phyloP scores from a whole-genome alignment of 2,888 invertebrate species.

The Tromatobia lineatoria region DNA sequence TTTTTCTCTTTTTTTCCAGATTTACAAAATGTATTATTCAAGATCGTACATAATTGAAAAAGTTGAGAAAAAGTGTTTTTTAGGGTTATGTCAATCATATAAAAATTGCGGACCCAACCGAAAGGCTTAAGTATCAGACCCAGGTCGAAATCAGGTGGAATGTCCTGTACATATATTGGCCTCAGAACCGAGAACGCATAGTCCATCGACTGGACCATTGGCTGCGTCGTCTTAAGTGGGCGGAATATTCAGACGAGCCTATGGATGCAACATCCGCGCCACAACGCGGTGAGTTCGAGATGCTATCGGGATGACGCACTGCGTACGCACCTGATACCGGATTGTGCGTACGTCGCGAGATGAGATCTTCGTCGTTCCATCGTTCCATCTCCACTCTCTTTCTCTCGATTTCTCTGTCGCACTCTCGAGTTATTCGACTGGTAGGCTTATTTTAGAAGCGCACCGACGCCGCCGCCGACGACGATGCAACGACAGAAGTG shows the following conservation, averaged over 20 bases:
- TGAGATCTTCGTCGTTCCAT: slow-evolving; percentile 53
- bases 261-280: slow-evolving; percentile 43
- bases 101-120: too few species aligned
- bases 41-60: too few species aligned
- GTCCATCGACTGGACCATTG: slow-evolving; percentile 8
- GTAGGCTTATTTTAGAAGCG: slow-evolving; percentile 81
- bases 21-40: too few species aligned
- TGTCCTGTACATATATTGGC: not conserved
- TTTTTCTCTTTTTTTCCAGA: too few species aligned
- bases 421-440: slow-evolving; percentile 77
- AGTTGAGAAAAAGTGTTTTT: too few species aligned
- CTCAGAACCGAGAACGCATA: not conserved
- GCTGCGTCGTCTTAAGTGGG: slow-evolving; percentile 75
- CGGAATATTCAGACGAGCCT: slow-evolving; percentile 78
- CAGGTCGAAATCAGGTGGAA: too few species aligned
- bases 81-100: too few species aligned
- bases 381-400: slow-evolving; percentile 37
- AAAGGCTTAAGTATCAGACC: too few species aligned
- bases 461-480: slow-evolving; percentile 57
- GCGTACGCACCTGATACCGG: slow-evolving; percentile 84
- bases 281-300: slow-evolving; percentile 76
- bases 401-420: slow-evolving; percentile 1
- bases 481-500: slow-evolving; percentile 54
- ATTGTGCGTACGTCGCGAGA: slow-evolving; percentile 71
- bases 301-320: slow-evolving; percentile 84